Evolutionary conservation across 2,797 vertebrate species (phyloP).

Genomic region (Artibeus jamaicensis): DNA sequence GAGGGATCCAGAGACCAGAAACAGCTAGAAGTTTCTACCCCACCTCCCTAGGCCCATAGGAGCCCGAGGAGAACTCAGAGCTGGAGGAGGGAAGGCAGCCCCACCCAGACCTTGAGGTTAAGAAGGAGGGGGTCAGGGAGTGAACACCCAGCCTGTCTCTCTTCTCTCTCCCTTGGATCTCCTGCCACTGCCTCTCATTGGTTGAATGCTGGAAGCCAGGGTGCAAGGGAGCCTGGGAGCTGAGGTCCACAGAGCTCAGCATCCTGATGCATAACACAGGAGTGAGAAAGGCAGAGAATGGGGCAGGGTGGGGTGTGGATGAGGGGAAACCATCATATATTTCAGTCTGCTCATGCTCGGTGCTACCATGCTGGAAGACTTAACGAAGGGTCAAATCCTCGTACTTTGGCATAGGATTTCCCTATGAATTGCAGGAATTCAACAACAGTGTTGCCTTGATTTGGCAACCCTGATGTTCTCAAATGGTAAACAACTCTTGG

Average conservation of each 20-base stretch:
- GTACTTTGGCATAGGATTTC: neutral
- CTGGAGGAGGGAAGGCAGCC: neutral
- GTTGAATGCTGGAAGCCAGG: neutral
- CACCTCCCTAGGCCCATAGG: neutral
- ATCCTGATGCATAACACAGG: neutral
- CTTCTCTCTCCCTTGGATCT: neutral
- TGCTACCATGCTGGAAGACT: neutral
- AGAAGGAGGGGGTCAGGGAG: neutral
- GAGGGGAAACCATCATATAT: neutral
- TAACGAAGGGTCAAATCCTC: neutral
- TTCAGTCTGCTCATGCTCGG: neutral
- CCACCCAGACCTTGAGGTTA: neutral
- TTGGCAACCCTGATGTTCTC: neutral
- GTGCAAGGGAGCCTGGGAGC: neutral
- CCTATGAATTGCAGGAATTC: accelerated
- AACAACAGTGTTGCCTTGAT: neutral
- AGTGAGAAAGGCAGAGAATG: neutral
- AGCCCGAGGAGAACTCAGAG: neutral
- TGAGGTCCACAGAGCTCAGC: neutral
- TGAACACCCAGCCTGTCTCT: neutral
- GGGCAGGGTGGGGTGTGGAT: neutral
- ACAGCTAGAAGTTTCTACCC: neutral
- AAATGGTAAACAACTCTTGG: neutral
- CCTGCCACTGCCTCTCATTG: neutral
- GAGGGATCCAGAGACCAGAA: neutral